Evolutionary conservation across 2,888 invertebrate species (phyloP), one percentile per base, ranked within the genome.

Genomic region (Lycophotia porphyrea): DNA sequence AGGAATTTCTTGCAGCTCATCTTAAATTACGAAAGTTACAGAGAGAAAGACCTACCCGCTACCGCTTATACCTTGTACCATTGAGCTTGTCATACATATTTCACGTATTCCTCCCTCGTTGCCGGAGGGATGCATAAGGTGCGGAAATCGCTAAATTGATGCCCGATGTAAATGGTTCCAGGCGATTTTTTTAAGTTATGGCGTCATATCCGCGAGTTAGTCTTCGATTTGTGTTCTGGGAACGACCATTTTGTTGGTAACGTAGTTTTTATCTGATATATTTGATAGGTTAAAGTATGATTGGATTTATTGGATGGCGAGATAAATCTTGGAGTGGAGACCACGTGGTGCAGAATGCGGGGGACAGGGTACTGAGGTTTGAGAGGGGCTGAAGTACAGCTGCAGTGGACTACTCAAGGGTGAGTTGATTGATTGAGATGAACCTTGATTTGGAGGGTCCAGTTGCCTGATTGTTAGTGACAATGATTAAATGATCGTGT

Each of bases 141-240:
- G 77, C 76, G 81, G 76, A 78, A 80, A 85, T 87, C 88, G 79
- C 84, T 76, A 84, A 89, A 89, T 90, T 88, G 89, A 90, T 88
- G 87, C 84, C 86, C 82, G 83, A 90, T 88, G 86, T 88, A 85
- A 88, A 89, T 83, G 81, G 82, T 81, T 82, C 77, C 74, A 73
- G 85, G 85, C 86, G 82, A 87, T 88, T 89, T 91, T 91, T 90
- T 88, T 78, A 87, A 91, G 86, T 91, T 91, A 89, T 88, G 87
- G 85, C 86, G 84, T 80, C 83, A 87, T 89, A 87, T 88, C 88
- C 89, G 73, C 27, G 34, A 47, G 74, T 84, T 80, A 80, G 84
- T 84, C 71, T 71, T 76, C 76, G 74, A 83, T 84, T 83, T 84
- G 80, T 76, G 73, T 80, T 74, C 71, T 24, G 76, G 76, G 60